Conservation (phyloP, 2,113 vertebrate genomes). For the Cygnus atratus region DNA sequence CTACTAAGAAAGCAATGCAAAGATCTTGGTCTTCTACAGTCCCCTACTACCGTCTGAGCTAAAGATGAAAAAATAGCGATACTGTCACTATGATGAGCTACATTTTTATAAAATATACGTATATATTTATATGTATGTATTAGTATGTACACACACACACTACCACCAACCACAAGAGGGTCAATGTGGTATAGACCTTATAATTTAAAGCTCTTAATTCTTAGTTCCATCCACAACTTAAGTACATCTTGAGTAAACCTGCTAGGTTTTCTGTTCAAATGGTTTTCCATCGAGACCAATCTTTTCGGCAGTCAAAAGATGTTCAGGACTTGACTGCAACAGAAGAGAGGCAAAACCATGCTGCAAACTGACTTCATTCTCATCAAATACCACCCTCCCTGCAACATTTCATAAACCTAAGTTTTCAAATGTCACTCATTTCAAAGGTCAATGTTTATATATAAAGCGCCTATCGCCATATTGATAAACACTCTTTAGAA, state of each 20-base stretch:
- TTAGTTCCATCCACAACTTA: neutral
- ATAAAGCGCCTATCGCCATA: too few relatives aligned
- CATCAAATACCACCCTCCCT: neutral
- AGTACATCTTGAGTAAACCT: neutral
- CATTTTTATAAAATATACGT: neutral
- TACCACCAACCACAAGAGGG: conserved; percentile 31
- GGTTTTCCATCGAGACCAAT: neutral
- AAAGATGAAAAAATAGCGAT: neutral
- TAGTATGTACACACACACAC: neutral
- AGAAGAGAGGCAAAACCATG: neutral
- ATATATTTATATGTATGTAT: neutral
- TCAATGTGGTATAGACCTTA: neutral
- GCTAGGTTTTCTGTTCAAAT: neutral
- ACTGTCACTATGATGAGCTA: neutral
- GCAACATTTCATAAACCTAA: neutral
- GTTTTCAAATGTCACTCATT: neutral
- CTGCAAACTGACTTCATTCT: neutral
- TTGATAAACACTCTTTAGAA: too few relatives aligned
- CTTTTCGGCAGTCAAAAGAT: neutral
- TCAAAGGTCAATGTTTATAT: too few relatives aligned
- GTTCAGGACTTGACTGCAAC: neutral
- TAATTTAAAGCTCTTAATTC: neutral
- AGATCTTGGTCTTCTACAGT: neutral
- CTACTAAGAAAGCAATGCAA: neutral
- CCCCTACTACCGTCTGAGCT: neutral